phyloP scores from a whole-genome alignment of 1,140 invertebrate genomes.

The Nomia melanderi region DNA sequence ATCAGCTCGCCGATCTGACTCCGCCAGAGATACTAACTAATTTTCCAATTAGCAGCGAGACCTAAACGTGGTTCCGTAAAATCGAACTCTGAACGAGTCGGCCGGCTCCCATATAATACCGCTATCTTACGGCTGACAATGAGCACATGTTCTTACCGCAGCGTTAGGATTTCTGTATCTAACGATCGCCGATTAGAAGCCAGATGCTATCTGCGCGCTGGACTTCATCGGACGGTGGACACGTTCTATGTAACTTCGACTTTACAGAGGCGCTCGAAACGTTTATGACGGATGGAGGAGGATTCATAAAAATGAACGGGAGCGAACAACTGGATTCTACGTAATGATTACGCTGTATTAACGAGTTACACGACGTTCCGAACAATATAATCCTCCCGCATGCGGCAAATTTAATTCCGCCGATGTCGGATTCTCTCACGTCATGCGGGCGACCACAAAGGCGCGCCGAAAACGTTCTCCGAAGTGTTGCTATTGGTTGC shows the following conservation, averaged over 20 bases:
- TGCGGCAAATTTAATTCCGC: conserved; percentile 13
- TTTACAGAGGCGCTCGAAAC: not conserved
- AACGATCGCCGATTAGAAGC: conserved; percentile 10
- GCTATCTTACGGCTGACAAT: conserved; percentile 14
- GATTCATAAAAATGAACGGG: not conserved
- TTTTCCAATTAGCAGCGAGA: conserved; percentile 59
- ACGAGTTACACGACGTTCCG: not conserved
- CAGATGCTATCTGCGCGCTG: conserved; percentile 9
- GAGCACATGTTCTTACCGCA: not conserved
- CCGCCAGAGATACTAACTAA: conserved; percentile 41
- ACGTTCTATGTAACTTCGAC: too few species aligned
- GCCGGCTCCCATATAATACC: conserved; percentile 8
- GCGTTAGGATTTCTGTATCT: conserved; percentile 12
- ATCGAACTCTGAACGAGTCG: conserved; percentile 41
- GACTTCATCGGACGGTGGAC: not conserved
- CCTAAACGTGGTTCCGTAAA: conserved; percentile 40
- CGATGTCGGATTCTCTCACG: conserved; percentile 3
- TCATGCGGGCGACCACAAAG: conserved; percentile 15
- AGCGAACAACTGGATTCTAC: not conserved
- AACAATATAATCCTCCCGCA: conserved; percentile 15
- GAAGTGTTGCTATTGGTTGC: not conserved
- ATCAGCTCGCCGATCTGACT: conserved; percentile 25
- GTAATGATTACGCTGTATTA: not conserved
- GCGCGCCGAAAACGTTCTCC: not conserved
- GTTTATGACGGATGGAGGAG: not conserved